Conservation (phyloP, 53 echinoderm and acorn worm genomes). For the Zoroaster sp. region DNA sequence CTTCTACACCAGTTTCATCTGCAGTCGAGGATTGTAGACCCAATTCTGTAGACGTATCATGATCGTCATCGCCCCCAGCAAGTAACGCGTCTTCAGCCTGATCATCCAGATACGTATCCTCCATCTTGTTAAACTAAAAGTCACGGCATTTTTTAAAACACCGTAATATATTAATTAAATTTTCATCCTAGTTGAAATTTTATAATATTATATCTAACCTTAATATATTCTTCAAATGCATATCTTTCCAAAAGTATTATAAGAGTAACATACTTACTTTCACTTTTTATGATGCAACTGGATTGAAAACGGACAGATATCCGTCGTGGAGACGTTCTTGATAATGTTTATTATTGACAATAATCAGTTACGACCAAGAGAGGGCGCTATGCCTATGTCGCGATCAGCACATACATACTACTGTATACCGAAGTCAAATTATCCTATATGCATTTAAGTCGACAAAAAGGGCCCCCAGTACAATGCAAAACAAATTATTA, state of each 20-base stretch:
- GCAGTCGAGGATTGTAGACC: constrained; percentile 29
- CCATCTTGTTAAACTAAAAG: constrained; percentile 19
- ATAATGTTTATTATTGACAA: background rate
- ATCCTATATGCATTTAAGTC: too few species aligned
- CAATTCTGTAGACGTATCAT: constrained; percentile 4
- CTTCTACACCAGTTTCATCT: constrained; percentile 45
- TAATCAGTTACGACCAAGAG: background rate
- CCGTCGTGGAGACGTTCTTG: background rate
- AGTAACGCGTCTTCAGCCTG: constrained; percentile 32
- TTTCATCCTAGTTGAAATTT: background rate
- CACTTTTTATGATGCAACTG: background rate
- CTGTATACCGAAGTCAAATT: too few species aligned
- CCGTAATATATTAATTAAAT: background rate
- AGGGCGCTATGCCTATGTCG: background rate
- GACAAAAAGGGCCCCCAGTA: too few species aligned
- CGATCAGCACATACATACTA: too few species aligned
- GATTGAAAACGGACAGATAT: background rate
- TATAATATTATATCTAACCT: background rate
- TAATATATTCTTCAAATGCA: background rate
- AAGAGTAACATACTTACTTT: background rate
- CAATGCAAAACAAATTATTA: too few species aligned
- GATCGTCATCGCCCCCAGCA: constrained; percentile 33
- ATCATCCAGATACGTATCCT: constrained; percentile 34
- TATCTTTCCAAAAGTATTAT: background rate
- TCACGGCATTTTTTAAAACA: background rate